Base-by-base conservation (phyloP, 2,888 invertebrate genomes). In the Drosophila borealis region DNA sequence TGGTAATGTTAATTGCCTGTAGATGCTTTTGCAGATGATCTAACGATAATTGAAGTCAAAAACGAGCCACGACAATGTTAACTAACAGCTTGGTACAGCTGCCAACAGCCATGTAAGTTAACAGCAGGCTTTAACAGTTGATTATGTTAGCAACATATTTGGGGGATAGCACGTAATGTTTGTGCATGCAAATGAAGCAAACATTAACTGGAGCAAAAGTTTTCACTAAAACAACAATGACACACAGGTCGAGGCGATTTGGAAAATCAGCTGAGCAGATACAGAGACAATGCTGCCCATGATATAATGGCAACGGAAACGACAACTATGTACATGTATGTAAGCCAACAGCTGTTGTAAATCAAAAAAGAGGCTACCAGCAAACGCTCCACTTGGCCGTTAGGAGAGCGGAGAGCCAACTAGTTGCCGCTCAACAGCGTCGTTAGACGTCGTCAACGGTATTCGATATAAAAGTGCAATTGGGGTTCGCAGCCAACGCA, bases 391-490 rank as follows among this genome's bases (percentile, higher is more conserved):
- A 65, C 59, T 60, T 56, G 66, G 42, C 49, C 70, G 59, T 60
- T 76, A 65, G 29, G 74, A 77, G 78, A 67, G 67, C 45, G 54
- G 46, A 54, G 66, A 60, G 64, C 36, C 72, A 62, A 63, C 64
- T 39, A 53, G 46, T 55, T 50, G 45, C 42, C 49, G 54, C 57
- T 69, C 67, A 57, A 61, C 75, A 60, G 11, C 42, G 59, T 59
- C 53, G 48, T 39, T 51, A 25, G 19, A 13, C 45, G 61, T 60
- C 57, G 53, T 41, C 50, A 57, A 25, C 37, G 54, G 42, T 68
- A 56, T 70, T 67, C 68, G 78, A 82, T 88, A 90, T 88, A 88
- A 88, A 88, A 88, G 90, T 83, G 83, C 90, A 90, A 89, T 85
- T 81, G 83, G 77, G 79, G 54, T 53, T 67, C 70, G 72, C 75